Conservation (phyloP, 2,888 invertebrate genomes). For the Osedax frankpressi region DNA sequence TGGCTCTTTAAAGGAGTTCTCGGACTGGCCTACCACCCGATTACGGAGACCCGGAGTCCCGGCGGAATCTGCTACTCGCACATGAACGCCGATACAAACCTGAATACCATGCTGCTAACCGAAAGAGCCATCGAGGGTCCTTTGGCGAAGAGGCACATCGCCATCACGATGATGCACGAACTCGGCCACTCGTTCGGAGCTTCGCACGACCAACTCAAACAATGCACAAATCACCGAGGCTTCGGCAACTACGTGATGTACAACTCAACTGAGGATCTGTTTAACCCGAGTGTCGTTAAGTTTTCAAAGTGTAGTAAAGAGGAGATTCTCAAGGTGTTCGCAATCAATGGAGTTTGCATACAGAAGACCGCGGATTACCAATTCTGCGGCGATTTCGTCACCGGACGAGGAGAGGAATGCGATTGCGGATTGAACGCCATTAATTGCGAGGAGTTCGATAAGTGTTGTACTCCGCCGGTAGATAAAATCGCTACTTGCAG, state of each 20-base stretch:
- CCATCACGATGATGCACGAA: neutral
- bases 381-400: neutral
- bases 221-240: neutral
- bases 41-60: neutral
- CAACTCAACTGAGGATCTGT: neutral
- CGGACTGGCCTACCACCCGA: neutral
- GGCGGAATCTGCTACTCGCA: neutral
- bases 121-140: neutral
- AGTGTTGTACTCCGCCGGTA: neutral
- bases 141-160: neutral
- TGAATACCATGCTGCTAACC: neutral
- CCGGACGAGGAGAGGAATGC: neutral
- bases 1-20: neutral
- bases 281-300: neutral
- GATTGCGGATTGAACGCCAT: neutral
- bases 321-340: neutral
- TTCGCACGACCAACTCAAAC: neutral
- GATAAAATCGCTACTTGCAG: neutral
- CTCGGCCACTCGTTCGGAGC: neutral
- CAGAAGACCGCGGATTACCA: neutral
- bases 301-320: neutral
- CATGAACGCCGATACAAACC: neutral
- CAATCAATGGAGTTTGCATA: neutral
- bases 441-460: neutral
- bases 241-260: neutral